Conservation (phyloP, 2,888 invertebrate genomes). For the Lasius fuliginosus region DNA sequence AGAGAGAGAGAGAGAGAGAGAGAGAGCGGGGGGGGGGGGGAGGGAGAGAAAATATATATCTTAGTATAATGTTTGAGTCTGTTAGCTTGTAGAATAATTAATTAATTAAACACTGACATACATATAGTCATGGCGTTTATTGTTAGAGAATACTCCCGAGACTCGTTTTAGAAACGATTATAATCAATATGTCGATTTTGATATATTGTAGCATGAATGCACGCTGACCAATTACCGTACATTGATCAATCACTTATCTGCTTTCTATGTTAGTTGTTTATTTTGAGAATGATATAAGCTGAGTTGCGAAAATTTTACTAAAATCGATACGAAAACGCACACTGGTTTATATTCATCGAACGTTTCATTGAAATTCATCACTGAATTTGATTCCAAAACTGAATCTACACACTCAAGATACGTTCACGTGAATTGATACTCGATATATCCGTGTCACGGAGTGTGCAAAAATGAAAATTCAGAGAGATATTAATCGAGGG, state of each 20-base stretch:
- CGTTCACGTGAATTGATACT: conserved; percentile 23
- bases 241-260: conserved; percentile 45
- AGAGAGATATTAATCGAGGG: neutral
- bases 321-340: conserved; percentile 17
- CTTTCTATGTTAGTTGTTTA: conserved; percentile 9
- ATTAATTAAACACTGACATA: neutral
- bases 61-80: neutral
- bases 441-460: conserved; percentile 11
- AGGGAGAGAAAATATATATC: neutral
- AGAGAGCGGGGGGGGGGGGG: too few relatives aligned
- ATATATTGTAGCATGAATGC: conserved; percentile 15
- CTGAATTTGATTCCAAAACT: conserved; percentile 27
- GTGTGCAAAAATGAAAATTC: conserved; percentile 25
- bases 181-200: conserved; percentile 48
- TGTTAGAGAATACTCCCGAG: conserved; percentile 13
- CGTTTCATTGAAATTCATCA: conserved; percentile 37
- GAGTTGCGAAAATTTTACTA: conserved; percentile 28
- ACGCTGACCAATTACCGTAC: conserved; percentile 9
- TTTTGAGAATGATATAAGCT: conserved; percentile 24
- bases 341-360: conserved; percentile 31
- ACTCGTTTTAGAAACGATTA: conserved; percentile 10
- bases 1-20: neutral
- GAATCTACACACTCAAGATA: conserved; percentile 14
- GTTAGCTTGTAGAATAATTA: neutral
- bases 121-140: neutral